phyloP scores from a whole-genome alignment of 1,140 invertebrate genomes.

The Ditylenchus dipsaci region DNA sequence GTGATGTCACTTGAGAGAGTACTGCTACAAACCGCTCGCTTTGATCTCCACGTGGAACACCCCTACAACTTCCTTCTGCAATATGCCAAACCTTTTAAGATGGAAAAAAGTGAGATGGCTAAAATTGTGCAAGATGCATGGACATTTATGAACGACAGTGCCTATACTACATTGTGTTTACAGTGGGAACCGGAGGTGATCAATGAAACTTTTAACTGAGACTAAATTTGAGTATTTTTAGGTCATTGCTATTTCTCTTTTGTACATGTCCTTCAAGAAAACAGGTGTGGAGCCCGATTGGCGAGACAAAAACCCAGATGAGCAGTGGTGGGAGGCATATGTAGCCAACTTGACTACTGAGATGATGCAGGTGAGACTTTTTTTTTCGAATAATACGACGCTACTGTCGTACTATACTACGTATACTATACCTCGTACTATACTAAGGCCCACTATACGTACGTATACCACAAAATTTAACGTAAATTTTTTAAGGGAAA shows the following conservation, averaged over 20 bases:
- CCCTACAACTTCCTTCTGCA: conserved; percentile 89
- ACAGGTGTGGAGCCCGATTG: conserved; percentile 20
- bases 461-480: too few relatives aligned
- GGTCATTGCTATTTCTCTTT: conserved; percentile 54
- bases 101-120: conserved; percentile 77
- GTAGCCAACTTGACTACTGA: conserved; percentile 25
- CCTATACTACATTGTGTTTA: conserved; percentile 89
- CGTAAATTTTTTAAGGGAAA: too few relatives aligned
- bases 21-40: conserved; percentile 93
- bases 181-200: conserved; percentile 98
- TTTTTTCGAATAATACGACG: too few relatives aligned
- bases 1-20: conserved; percentile 95
- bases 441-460: too few relatives aligned
- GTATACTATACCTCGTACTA: too few relatives aligned
- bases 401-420: too few relatives aligned
- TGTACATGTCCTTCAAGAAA: conserved; percentile 51
- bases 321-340: conserved; percentile 72
- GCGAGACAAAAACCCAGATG: conserved; percentile 61
- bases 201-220: background rate
- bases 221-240: conserved; percentile 21
- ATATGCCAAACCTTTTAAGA: conserved; percentile 93
- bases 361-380: conserved; percentile 42
- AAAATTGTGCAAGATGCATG: conserved; percentile 99
- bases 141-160: conserved; percentile 98
- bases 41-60: conserved; percentile 95